Base-by-base conservation (phyloP, 2,888 invertebrate genomes). In the Glyphotaelius pellucidus region DNA sequence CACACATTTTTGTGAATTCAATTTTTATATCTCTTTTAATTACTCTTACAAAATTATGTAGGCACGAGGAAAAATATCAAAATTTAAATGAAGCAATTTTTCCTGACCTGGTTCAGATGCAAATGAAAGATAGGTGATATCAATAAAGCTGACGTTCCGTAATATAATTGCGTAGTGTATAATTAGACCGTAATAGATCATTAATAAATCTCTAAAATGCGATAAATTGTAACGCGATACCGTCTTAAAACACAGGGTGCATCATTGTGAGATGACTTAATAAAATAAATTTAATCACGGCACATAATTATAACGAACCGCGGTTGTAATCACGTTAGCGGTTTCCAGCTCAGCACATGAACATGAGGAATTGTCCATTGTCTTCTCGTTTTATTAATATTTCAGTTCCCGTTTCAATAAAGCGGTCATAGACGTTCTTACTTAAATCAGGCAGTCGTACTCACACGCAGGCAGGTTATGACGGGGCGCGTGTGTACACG, bases 381-480 rank as follows among this genome's bases (percentile, higher is more conserved):
- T 91, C 80, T 91, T 91, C 91, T 30, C 81, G 32, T 88, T 88
- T 91, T 88, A 91, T 91, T 91, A 88, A 89, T 90, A 83, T 90
- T 80, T 47, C 42, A 81, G 81, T 81, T 91, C 88, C 88, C 86
- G 91, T 88, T 88, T 88, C 88, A 91, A 91, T 91, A 91, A 91
- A 91, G 91, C 47, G 91, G 91, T 91, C 91, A 91, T 92, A 92
- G 93, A 91, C 92, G 89, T 93, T 92, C 93, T 92, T 92, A 93
- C 92, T 93, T 92, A 93, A 93, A 93, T 93, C 93, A 93, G 35
- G 91, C 89, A 42, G 80, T 84, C 84, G 81, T 86, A 85, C 67
- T 19, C 85, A 31, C 25, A 32, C 86, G 80, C 81, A 3, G 2
- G 42, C 42, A 42, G 42, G n/a, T 38, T 42, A 47, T 93, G 93